Conservation (phyloP, 2,888 invertebrate species). For the Helobdella robusta region DNA sequence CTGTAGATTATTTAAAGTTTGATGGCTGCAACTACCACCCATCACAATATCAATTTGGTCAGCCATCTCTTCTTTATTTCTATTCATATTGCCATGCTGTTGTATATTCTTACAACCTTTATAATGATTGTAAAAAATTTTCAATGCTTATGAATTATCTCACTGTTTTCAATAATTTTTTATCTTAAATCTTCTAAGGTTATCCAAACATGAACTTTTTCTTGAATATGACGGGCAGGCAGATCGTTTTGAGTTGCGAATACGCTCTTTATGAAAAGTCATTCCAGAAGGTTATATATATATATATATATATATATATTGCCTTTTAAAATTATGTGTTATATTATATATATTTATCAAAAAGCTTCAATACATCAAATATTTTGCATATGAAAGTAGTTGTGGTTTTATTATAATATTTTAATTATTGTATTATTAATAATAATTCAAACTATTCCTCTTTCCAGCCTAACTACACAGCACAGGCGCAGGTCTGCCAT, state of each 20-base stretch:
- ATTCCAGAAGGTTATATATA: no score
- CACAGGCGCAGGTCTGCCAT: slow-evolving; percentile 76
- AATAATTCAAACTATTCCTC: no score
- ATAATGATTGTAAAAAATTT: background rate
- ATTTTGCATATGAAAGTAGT: background rate
- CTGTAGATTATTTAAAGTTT: slow-evolving; percentile 84
- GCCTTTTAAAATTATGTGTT: no score
- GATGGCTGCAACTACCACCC: slow-evolving; percentile 92
- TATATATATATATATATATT: no score
- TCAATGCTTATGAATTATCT: background rate
- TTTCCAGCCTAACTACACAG: slow-evolving; percentile 69
- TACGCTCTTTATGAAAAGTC: slow-evolving; percentile 75
- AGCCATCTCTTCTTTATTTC: background rate
- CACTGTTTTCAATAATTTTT: background rate
- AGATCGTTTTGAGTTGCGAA: slow-evolving; percentile 88
- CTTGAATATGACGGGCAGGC: slow-evolving; percentile 74
- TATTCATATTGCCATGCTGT: background rate
- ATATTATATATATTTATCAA: no score
- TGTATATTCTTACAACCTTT: background rate
- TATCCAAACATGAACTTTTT: slow-evolving; percentile 82
- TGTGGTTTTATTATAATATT: no score
- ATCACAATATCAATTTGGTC: slow-evolving; percentile 48
- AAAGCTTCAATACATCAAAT: background rate
- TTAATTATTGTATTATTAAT: no score
- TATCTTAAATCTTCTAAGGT: slow-evolving; percentile 52